Percentiles rank a stretch among this genome's conserved stretches.
Conservation (phyloP, 2,113 vertebrate species). For the Oncorhynchus kisutch region DNA sequence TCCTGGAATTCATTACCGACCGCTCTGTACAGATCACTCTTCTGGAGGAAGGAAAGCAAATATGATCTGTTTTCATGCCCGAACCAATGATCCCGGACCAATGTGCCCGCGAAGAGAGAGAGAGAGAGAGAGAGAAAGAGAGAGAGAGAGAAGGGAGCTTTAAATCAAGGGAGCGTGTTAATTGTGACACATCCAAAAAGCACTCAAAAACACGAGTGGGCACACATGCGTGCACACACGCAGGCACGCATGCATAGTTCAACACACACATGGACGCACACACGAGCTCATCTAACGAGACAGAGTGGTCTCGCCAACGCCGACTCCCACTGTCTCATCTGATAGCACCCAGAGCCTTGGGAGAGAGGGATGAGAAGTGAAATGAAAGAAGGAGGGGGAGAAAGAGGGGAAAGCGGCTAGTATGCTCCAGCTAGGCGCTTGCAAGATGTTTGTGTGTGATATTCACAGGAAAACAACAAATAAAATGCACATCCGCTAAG, state of each 20-base stretch:
- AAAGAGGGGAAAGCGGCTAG: not conserved
- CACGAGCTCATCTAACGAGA: slow-evolving; percentile 36
- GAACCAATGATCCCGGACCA: not conserved
- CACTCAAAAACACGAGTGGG: not conserved
- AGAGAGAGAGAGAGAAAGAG: not conserved
- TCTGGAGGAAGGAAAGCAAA: slow-evolving; percentile 46
- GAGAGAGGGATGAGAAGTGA: slow-evolving; percentile 10
- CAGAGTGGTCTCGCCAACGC: not conserved
- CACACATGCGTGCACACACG: slow-evolving; percentile 2
- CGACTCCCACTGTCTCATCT: slow-evolving; percentile 21
- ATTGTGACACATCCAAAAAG: slow-evolving; percentile 15
- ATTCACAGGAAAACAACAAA: slow-evolving; percentile 10
- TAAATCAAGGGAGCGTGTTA: slow-evolving; percentile 18
- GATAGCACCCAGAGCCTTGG: slow-evolving; percentile 20
- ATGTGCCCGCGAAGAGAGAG: not conserved
- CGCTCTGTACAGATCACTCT: slow-evolving; percentile 15
- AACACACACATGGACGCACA: not conserved
- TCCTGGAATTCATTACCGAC: slow-evolving; percentile 66
- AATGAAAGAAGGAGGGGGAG: slow-evolving; percentile 19
- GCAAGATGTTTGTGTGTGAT: slow-evolving; percentile 13
- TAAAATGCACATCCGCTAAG: not conserved
- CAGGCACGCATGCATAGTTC: not conserved
- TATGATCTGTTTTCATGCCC: slow-evolving; percentile 51
- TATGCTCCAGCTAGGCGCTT: not conserved
- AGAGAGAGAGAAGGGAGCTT: slow-evolving; percentile 12